phyloP scores from a whole-genome alignment of 2,797 vertebrate species.

The Manis javanica region DNA sequence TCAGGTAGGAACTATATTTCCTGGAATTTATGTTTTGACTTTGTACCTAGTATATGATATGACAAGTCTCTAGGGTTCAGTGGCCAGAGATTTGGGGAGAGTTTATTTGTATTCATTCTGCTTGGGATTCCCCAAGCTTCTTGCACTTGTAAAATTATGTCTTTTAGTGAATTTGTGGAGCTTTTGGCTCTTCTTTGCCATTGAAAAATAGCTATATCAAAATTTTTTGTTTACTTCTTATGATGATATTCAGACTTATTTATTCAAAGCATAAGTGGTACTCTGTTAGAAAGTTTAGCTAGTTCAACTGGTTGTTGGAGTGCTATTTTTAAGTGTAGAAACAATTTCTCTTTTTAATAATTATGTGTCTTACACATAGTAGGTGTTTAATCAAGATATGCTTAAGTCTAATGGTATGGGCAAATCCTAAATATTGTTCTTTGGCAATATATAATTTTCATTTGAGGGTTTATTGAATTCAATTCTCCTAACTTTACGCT shows the following conservation, averaged over 20 bases:
- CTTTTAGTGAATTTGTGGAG: background rate
- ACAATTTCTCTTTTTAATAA: slow-evolving; percentile 11
- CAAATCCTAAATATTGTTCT: slow-evolving; percentile 44
- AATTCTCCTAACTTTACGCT: slow-evolving; percentile 49
- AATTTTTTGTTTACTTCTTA: slow-evolving; percentile 36
- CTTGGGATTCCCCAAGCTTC: background rate
- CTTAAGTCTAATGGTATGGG: slow-evolving; percentile 26
- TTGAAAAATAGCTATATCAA: background rate
- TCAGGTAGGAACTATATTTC: slow-evolving; percentile 33
- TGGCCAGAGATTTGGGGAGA: no score
- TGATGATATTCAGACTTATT: slow-evolving; percentile 44
- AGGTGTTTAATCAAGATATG: slow-evolving; percentile 4
- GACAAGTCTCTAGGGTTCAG: background rate
- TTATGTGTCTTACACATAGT: slow-evolving; percentile 6
- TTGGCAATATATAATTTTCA: slow-evolving; percentile 33
- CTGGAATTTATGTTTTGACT: slow-evolving; percentile 35
- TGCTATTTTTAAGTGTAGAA: background rate
- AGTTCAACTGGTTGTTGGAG: slow-evolving; percentile 33
- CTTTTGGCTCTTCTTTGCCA: slow-evolving; percentile 12
- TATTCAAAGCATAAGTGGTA: slow-evolving; percentile 6
- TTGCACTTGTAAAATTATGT: slow-evolving; percentile 47
- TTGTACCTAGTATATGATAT: background rate
- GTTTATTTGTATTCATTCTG: slow-evolving; percentile 35
- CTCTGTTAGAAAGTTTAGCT: slow-evolving; percentile 16
- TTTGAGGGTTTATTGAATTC: slow-evolving; percentile 47